Conservation (phyloP, 2,113 vertebrate genomes). For the Melanerpes aurifrons region DNA sequence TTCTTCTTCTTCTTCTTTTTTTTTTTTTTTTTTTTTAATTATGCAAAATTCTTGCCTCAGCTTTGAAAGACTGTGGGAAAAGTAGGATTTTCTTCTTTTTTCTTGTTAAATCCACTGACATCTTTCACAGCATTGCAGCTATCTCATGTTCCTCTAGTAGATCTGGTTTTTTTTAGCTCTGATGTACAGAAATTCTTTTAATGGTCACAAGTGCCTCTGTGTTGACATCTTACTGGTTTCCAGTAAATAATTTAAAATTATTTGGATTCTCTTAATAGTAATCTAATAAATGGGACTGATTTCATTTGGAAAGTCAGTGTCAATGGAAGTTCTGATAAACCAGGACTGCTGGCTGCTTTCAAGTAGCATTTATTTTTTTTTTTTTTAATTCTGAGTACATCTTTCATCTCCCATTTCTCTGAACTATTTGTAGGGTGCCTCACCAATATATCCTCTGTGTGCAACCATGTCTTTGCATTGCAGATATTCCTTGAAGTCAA, state of each 20-base stretch:
- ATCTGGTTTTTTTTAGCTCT: background rate
- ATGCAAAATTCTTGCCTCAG: background rate
- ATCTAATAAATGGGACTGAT: background rate
- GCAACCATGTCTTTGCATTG: background rate
- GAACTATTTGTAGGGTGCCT: background rate
- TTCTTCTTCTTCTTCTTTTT: background rate
- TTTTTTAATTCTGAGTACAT: background rate
- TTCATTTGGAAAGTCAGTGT: background rate
- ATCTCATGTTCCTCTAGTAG: background rate
- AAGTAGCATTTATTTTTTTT: background rate
- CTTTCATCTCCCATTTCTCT: background rate
- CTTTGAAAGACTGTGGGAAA: background rate
- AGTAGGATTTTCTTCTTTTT: background rate
- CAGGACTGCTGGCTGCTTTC: background rate
- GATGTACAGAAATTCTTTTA: background rate
- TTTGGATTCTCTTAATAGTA: background rate
- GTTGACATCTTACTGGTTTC: background rate
- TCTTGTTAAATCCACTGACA: background rate
- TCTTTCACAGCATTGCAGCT: background rate
- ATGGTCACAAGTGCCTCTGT: background rate
- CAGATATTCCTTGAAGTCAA: background rate
- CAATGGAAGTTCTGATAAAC: background rate
- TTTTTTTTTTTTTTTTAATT: slow-evolving; percentile 39
- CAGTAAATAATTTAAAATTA: background rate
- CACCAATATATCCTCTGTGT: background rate